phyloP scores from a whole-genome alignment of 2,113 vertebrate species.

The Nematolebias whitei region DNA sequence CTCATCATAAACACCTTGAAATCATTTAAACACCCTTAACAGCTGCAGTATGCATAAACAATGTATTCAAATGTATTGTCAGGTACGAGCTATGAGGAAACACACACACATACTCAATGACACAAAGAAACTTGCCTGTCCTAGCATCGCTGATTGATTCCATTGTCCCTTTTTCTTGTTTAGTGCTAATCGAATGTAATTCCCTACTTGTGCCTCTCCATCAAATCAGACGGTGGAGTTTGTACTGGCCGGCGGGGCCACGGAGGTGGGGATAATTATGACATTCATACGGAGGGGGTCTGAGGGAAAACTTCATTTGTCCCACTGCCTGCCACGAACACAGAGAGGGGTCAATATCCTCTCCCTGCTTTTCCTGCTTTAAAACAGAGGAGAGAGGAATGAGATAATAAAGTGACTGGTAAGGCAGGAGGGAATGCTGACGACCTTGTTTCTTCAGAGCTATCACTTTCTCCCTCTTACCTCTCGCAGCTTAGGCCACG shows the following conservation, averaged over 20 bases:
- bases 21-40: not conserved
- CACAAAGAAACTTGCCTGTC: slow-evolving; percentile 44
- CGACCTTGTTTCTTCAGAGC: slow-evolving; percentile 79
- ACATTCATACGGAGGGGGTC: slow-evolving; percentile 78
- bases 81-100: slow-evolving; percentile 8
- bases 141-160: slow-evolving; percentile 76
- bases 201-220: slow-evolving; percentile 74
- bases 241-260: slow-evolving; percentile 65
- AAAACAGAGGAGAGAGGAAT: slow-evolving; percentile 66
- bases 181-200: slow-evolving; percentile 83
- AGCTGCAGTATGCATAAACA: slow-evolving; percentile 13
- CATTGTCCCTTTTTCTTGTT: slow-evolving; percentile 79
- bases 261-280: slow-evolving; percentile 80
- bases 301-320: slow-evolving; percentile 80
- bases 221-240: slow-evolving; percentile 73
- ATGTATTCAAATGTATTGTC: slow-evolving; percentile 3
- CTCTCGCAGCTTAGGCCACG: slow-evolving; percentile 60
- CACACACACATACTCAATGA: slow-evolving; percentile 33
- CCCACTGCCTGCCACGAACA: slow-evolving; percentile 70
- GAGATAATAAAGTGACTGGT: slow-evolving; percentile 82
- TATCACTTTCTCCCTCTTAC: slow-evolving; percentile 70
- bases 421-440: slow-evolving; percentile 78
- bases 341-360: slow-evolving; percentile 80
- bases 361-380: slow-evolving; percentile 66
- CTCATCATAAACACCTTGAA: slow-evolving; percentile 8